Evolutionary conservation across 2,888 invertebrate genomes (phyloP), one percentile per base, ranked within the genome.

Genomic region (Synergus gifuensis): DNA sequence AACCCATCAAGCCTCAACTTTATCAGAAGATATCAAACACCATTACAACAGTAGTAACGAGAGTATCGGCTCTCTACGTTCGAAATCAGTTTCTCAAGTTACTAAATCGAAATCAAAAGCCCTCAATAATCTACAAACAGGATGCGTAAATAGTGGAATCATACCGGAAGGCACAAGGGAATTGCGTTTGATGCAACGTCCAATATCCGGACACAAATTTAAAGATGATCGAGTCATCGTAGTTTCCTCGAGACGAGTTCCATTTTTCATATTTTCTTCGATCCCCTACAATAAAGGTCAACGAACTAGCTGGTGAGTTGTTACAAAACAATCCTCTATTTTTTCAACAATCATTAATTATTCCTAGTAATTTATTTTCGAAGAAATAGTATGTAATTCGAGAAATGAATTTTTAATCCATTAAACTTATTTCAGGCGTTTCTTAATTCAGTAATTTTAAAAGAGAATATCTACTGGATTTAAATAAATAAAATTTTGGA

Each of bases 211-310:
- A 83, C 95, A 95, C 83, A 94, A 94, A 86, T 96, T 96, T 88
- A 95, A 94, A 89, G 96, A 97, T 92, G 97, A 97, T 90, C 94
- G 98, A 88, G 94, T 98, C 84, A 96, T 97, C 79, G 94, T 98
- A 92, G 95, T 97, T 60, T 96, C 97, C 76, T 93, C 95, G 8
- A 95, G 95, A 87, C 95, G 96, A 87, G 95, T 96, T 79, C 98
- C 98, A 54, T 96, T 98, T 93, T 94, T 96, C 86, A 94, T 98
- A 82, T 98, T 96, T 92, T 98, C 98, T 60, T 95, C 97, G 78
- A 95, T 98, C 90, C 97, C 98, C 54, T 98, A 97, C 91, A 95
- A 94, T 79, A 95, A 95, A 91, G 95, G 94, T 87, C 92, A 94
- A 82, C 94, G 95, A 81, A 94, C 93, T 89, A 93, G 94, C 86